Percentiles rank a stretch among this genome's conserved stretches.
Evolutionary conservation across 2,113 vertebrate genomes (phyloP).

Genomic region (Tympanuchus pallidicinctus): DNA sequence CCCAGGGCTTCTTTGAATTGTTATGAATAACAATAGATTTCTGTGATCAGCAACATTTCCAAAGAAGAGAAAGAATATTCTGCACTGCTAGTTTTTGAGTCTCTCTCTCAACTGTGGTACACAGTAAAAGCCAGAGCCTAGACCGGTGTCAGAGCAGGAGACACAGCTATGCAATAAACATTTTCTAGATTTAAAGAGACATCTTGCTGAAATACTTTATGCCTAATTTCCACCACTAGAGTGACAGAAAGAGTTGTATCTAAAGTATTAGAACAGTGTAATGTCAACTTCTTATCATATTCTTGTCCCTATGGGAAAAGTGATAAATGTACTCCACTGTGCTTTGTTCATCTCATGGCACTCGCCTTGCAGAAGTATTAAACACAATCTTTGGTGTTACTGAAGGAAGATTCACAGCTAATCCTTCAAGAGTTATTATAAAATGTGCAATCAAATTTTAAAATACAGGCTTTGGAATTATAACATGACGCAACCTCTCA

Average conservation of each 20-base stretch:
- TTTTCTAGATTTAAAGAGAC: fast-evolving
- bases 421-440: background rate
- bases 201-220: background rate
- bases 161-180: background rate
- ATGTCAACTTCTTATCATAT: background rate
- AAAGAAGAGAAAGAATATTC: background rate
- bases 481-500: background rate
- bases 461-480: background rate
- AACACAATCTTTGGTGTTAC: background rate
- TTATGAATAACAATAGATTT: background rate
- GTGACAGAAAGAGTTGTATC: background rate
- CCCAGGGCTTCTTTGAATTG: background rate
- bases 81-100: background rate
- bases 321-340: background rate
- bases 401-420: background rate
- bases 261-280: background rate
- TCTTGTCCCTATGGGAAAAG: background rate
- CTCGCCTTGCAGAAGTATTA: background rate
- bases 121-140: background rate
- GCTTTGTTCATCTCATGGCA: background rate
- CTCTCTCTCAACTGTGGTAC: background rate
- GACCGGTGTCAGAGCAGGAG: background rate
- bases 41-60: background rate
- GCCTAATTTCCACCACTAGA: background rate
- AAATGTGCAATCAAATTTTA: background rate